Conservation (phyloP, 2,797 vertebrate species). For the Diplodus sargus region DNA sequence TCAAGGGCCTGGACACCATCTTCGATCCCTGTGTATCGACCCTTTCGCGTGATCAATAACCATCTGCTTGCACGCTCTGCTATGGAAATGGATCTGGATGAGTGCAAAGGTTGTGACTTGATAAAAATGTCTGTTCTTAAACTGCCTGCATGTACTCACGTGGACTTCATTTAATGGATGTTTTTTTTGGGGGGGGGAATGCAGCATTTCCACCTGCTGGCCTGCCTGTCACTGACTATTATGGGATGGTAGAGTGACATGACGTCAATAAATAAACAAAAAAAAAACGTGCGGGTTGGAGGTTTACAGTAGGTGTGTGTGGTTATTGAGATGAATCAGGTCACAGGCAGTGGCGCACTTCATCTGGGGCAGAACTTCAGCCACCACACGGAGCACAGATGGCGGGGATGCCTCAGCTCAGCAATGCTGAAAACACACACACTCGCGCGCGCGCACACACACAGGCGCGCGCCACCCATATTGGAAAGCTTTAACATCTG, state of each 20-base stretch:
- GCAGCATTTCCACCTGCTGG: conserved; percentile 22
- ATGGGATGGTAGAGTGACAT: not conserved
- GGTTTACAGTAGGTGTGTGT: conserved; percentile 24
- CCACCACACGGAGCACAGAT: conserved; percentile 79
- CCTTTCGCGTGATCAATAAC: conserved; percentile 54
- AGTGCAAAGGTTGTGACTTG: conserved; percentile 36
- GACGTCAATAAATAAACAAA: conserved; percentile 13
- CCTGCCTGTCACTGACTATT: not conserved
- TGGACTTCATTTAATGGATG: conserved; percentile 8
- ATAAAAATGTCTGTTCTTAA: conserved; percentile 18
- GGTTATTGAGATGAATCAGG: conserved; percentile 68
- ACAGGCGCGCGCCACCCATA: conserved; percentile 24
- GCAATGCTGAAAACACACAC: conserved; percentile 49
- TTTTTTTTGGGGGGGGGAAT: not conserved
- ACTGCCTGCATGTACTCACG: not conserved
- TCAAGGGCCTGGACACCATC: conserved; percentile 46
- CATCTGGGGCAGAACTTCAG: conserved; percentile 81
- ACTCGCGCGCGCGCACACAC: conserved; percentile 4
- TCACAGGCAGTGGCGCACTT: conserved; percentile 78
- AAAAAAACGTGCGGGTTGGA: conserved; percentile 10
- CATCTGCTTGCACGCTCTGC: conserved; percentile 23
- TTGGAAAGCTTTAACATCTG: conserved; percentile 45
- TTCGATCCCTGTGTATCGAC: conserved; percentile 49
- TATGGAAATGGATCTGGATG: conserved; percentile 38
- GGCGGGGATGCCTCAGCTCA: conserved; percentile 76